A percentile compares a stretch with the other conserved stretches of the same genome.
phyloP scores from a whole-genome alignment of 2,888 invertebrate genomes.

The Brachyptera putata region DNA sequence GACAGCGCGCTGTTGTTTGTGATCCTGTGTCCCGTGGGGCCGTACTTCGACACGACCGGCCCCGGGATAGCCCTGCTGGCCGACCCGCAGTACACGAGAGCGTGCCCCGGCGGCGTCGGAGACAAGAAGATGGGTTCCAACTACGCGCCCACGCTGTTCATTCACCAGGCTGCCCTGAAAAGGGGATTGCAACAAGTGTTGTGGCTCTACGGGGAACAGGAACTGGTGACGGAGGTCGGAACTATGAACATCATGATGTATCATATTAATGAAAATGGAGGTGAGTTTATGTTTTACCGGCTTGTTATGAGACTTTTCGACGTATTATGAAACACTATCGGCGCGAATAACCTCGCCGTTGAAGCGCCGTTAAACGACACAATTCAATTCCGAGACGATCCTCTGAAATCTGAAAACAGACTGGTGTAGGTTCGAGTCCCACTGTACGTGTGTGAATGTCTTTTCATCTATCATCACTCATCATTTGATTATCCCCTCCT shows the following conservation, averaged over 20 bases:
- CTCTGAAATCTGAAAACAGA: no score
- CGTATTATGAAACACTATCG: no score
- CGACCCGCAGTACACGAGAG: slow-evolving; percentile 77
- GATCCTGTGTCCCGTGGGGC: slow-evolving; percentile 88
- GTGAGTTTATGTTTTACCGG: no score
- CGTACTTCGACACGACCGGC: slow-evolving; percentile 71
- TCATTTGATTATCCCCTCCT: no score
- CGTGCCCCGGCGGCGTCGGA: slow-evolving; percentile 72
- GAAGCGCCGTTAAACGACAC: no score
- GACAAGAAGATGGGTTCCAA: slow-evolving; percentile 94
- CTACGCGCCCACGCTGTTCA: slow-evolving; percentile 81
- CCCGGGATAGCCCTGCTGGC: slow-evolving; percentile 83
- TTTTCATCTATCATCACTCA: no score
- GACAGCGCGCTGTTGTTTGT: slow-evolving; percentile 87
- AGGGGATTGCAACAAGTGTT: slow-evolving; percentile 89
- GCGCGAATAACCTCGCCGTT: no score
- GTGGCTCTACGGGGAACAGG: slow-evolving; percentile 93
- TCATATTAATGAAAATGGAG: slow-evolving; percentile 83
- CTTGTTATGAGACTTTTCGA: no score
- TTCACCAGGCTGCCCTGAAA: slow-evolving; percentile 69
- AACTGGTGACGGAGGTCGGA: slow-evolving; percentile 94
- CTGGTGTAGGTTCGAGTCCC: no score
- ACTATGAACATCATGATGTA: slow-evolving; percentile 97
- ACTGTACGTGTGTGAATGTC: no score
- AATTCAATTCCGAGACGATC: no score